These are phyloP conservation scores for Circaetus cinerascens DNA, from an alignment of 2,113 vertebrate genomes.

Conservation along the genomic window DNA sequence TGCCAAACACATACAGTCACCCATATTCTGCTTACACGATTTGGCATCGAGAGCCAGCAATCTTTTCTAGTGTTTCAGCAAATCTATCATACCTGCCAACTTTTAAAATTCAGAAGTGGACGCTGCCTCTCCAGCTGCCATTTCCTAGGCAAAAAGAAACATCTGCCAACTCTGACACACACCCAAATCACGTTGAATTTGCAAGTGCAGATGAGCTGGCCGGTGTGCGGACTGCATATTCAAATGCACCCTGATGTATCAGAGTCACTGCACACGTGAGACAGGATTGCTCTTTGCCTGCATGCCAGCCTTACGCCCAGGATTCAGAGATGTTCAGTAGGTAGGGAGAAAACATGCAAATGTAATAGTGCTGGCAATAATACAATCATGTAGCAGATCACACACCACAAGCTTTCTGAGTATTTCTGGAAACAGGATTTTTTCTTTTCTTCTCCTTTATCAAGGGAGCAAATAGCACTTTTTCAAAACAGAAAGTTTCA, in stretches of 20 bases:
- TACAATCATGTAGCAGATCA: not conserved
- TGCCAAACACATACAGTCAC: not conserved
- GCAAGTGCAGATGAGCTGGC: not conserved
- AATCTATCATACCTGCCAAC: not conserved
- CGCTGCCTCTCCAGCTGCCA: not conserved
- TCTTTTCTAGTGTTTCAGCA: not conserved
- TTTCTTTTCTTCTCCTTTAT: not conserved
- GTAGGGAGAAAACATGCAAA: not conserved
- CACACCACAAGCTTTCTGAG: not conserved
- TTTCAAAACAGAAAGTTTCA: not conserved
- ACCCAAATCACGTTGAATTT: accelerated
- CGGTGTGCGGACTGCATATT: not conserved
- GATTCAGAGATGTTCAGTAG: not conserved
- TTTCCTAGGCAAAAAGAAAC: not conserved
- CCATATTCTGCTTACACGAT: not conserved
- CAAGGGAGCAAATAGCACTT: not conserved
- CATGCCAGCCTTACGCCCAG: not conserved
- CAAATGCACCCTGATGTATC: not conserved
- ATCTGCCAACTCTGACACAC: not conserved
- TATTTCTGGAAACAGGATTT: not conserved
- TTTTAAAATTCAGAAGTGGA: not conserved
- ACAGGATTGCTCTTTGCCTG: not conserved
- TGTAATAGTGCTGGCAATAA: not conserved
- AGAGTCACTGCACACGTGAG: not conserved
- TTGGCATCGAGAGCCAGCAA: not conserved